Evolutionary conservation across 1,140 invertebrate species (phyloP).

Genomic region (Heliconius eleuchia): DNA sequence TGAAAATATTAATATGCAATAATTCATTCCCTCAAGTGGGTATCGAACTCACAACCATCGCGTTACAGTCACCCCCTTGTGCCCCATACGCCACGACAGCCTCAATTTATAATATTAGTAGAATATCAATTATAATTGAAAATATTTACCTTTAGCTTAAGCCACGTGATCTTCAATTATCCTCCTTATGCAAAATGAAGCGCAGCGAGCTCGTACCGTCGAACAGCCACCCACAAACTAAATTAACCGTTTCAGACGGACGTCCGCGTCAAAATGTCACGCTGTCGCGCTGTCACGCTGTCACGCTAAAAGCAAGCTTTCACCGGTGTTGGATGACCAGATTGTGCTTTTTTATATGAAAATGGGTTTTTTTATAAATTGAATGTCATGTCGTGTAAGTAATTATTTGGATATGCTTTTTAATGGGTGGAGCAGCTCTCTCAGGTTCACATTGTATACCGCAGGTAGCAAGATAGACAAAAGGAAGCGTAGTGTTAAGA

Average conservation of each 20-base stretch:
- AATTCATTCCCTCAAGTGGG: too few species aligned
- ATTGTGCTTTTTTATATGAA: neutral
- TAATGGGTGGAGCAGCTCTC: too few species aligned
- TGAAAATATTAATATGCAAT: too few species aligned
- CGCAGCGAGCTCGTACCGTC: neutral
- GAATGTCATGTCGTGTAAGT: neutral
- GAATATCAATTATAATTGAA: too few species aligned
- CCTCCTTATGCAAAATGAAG: neutral
- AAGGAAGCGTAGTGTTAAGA: too few species aligned
- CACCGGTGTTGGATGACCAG: constrained; percentile 53
- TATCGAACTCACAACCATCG: too few species aligned
- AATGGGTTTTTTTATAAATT: neutral
- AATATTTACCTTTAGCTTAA: neutral
- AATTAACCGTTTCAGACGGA: constrained; percentile 58
- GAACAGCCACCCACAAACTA: constrained; percentile 47
- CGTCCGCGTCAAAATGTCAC: constrained; percentile 58
- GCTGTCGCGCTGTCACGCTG: constrained; percentile 48
- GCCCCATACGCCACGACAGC: too few species aligned
- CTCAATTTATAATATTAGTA: too few species aligned
- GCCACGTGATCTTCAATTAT: neutral
- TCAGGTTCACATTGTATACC: too few species aligned
- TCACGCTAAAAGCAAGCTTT: constrained; percentile 39
- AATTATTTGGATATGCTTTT: neutral
- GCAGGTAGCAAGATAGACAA: too few species aligned
- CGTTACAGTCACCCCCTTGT: too few species aligned